These are phyloP conservation scores for Octodonta nipae DNA, from an alignment of 2,888 invertebrate species.

Conservation along the genomic window DNA sequence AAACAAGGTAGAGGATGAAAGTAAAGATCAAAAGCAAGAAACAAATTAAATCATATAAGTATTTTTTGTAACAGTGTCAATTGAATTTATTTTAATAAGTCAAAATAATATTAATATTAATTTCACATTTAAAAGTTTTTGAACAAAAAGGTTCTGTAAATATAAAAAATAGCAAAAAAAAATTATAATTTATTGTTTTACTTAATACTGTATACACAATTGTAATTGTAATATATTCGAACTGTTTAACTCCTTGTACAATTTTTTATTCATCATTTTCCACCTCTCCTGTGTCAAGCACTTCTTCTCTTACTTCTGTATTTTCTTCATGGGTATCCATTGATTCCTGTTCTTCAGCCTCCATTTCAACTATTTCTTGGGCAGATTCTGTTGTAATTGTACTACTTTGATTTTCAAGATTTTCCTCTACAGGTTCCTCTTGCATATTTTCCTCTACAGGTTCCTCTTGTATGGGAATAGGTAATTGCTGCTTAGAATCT, in stretches of 20 bases:
- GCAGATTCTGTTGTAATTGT: not conserved
- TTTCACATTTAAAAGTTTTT: not conserved
- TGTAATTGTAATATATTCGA: no score
- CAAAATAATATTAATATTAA: no score
- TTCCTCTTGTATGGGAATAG: constrained; percentile 34
- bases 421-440: constrained; percentile 10
- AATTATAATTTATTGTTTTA: no score
- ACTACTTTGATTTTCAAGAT: constrained; percentile 1
- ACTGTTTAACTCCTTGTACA: no score
- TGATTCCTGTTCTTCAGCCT: constrained; percentile 8
- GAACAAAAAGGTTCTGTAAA: not conserved
- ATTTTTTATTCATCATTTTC: constrained; percentile 22
- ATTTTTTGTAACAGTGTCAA: no score
- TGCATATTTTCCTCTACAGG: constrained; percentile 27
- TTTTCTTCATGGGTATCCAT: constrained; percentile 14
- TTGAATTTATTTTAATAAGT: no score
- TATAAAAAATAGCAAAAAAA: not conserved
- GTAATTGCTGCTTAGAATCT: constrained; percentile 20
- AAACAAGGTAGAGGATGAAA: no score
- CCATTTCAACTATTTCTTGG: not conserved
- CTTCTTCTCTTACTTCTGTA: constrained; percentile 10
- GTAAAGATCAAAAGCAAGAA: no score
- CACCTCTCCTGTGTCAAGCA: constrained; percentile 23
- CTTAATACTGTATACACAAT: no score
- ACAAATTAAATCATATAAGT: no score